Base-by-base conservation (phyloP, 2,888 invertebrate genomes). In the Tyria jacobaeae region DNA sequence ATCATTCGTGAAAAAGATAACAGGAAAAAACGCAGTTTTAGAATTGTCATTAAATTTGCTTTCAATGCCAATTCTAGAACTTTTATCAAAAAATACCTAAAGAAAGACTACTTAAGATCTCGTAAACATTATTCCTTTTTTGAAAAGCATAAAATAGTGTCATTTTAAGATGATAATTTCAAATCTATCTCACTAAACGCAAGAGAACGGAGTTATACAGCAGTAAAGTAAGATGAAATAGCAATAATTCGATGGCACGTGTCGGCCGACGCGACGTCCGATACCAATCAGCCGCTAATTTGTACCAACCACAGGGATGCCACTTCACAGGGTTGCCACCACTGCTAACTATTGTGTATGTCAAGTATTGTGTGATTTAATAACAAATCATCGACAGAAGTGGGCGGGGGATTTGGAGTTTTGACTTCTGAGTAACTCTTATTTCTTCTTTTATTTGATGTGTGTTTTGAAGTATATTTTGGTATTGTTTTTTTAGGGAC, bases 221-320 rank as follows among this genome's bases (percentile, higher is more conserved):
- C 55, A 59, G 65, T 37, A 67, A 68, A 59, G 65, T 37, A 67
- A 68, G 53, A 70, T 68, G 64, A 65, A 74, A 74, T 74, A 60
- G 62, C 55, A 71, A 61, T 70, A 70, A 75, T 75, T 71, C 73
- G 65, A 44, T 48, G 76, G 70, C 78, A 78, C 78, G 78, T 76
- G 78, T 69, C 67, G 68, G 56, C 49, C 71, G 69, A 52, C 78
- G 78, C 71, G 69, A 52, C 78, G 78, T 70, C 78, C 78, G 78
- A 76, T 78, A 68, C 77, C 76, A 76, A 75, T 76, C 76, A 77
- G 50, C 57, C 70, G 75, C 76, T 76, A 76, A 76, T 76, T 76
- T 76, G 75, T 66, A 71, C 66, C 66, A 68, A 77, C 76, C 76
- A 59, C 76, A 76, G 75, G 70, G 75, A 24, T 71, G 66, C 67